Base-by-base conservation (phyloP, 92 coral and sea anemone genomes). In the Actinostola sp. region DNA sequence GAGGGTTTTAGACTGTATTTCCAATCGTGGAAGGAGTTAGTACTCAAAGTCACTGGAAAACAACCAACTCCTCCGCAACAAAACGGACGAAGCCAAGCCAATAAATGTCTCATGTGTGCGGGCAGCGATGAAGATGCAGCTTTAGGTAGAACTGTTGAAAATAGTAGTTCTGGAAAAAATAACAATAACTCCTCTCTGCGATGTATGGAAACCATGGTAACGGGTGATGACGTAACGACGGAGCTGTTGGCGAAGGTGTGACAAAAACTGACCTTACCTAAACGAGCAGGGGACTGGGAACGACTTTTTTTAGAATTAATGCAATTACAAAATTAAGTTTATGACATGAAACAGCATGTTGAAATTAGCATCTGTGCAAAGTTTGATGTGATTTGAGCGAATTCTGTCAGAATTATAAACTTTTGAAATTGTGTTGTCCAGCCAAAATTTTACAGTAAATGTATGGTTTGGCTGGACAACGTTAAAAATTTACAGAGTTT, bases 1-100 rank as follows among this genome's bases (percentile, higher is more conserved):
- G 89, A 92, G 55, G 98, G 97, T 20, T 93, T 93, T 62, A 77
- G 85, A 34, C 84, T 72, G 20, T 86, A 91, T 69, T 93, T 91
- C 80, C 92, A 85, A 35, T 92, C 94, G 13, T 93, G 98, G 90
- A 84, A 84, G 61, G 91, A 88, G 21, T 69, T 87, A 43, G 15
- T 82, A 25, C 77, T 89, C 0, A 41, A 70, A 52, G 44, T 80
- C 44, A 80, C 68, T 51, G 71, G 67, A 32, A 50, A 54, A 21
- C 60, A 53, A 20, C 60, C 39, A 1, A 11, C 8, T 27, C n/a
- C 6, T 9, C 26, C 36, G 5, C 31, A 57, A 1, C 36, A 23
- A 57, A 57, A 29, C 28, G 63, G n/a, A 27, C n/a, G 63, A 27
- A 30, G 38, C 2, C 2, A 68, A n/a, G n/a, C n/a, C n/a, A n/a